Evolutionary conservation across 2,797 vertebrate genomes (phyloP), one percentile per base, ranked within the genome.

Genomic region (Poecilia wingei): DNA sequence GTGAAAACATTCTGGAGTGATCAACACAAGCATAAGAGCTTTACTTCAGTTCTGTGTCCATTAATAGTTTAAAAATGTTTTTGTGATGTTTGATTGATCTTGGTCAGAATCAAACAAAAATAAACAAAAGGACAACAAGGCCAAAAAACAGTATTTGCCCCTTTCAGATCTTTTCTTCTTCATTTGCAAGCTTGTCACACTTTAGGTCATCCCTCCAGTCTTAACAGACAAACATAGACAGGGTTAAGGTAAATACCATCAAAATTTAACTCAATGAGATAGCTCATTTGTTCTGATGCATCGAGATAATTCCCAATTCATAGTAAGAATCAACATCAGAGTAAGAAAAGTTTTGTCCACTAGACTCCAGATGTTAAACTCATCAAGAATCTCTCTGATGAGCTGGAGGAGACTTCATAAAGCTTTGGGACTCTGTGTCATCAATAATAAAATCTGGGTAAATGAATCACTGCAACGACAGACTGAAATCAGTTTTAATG

Each of bases 341-440:
- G 64, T 68, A 25, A 25, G 20, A 68, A 68, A 68, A 6, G 16
- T 25, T 41, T 68, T 68, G 57, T 68, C 36, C 36, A 22, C 4
- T 8, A 41, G 36, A 13, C 64, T 68, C 64, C 64, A 68, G 64
- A 68, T 22, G 36, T 68, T 68, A 68, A 68, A 68, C 36, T 41
- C 64, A 68, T 68, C 64, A 68, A 41, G 64, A 68, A 12, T 41
- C 36, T 68, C 36, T 68, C 33, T 39, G 33, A 39, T 22, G 64
- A 41, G 20, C 64, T 41, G 64, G 20, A 68, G 9, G 36, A 68
- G 36, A 68, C 8, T 41, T 41, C 20, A 12, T 41, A 22, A 68
- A 41, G 7, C 20, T 4, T 12, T 68, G 39, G 64, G 64, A 68
- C 36, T 68, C 36, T 68, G 33, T 20, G 20, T 41, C 64, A 68